Percentiles rank a stretch among this genome's conserved stretches.
These are phyloP conservation scores for Drosophila subpulchrella DNA, from an alignment of 1,140 invertebrate species.

Conservation along the genomic window DNA sequence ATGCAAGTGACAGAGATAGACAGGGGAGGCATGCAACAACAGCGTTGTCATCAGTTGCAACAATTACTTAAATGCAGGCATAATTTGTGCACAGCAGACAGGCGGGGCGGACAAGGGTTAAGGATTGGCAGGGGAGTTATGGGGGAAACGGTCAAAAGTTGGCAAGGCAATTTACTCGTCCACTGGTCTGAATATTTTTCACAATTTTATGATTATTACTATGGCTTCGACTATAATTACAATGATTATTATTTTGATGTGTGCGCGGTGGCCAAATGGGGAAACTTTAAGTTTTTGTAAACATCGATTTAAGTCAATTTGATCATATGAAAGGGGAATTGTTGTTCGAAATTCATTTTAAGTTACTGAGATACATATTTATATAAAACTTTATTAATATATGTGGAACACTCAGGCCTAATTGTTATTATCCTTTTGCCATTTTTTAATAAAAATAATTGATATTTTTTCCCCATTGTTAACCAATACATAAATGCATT, in stretches of 20 bases:
- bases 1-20: conserved; percentile 58
- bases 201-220: conserved; percentile 78
- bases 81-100: conserved; percentile 57
- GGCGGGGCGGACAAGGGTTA: conserved; percentile 1
- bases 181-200: conserved; percentile 58
- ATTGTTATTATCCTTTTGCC: conserved; percentile 37
- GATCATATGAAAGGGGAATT: conserved; percentile 14
- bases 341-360: not conserved
- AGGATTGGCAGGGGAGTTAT: conserved; percentile 5
- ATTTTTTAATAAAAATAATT: conserved; percentile 24
- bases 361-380: not conserved
- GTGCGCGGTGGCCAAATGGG: conserved; percentile 17
- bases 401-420: conserved; percentile 7
- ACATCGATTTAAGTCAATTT: conserved; percentile 38
- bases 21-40: conserved; percentile 37
- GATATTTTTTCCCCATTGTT: conserved; percentile 23
- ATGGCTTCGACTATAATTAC: conserved; percentile 68
- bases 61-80: conserved; percentile 81
- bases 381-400: not conserved
- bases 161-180: conserved; percentile 66
- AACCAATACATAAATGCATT: conserved; percentile 13
- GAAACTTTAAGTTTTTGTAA: conserved; percentile 28
- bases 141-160: conserved; percentile 36
- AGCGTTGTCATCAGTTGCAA: conserved; percentile 77
- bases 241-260: conserved; percentile 71